Conservation (phyloP, 1,140 invertebrate species). For the Bombus turneri region DNA sequence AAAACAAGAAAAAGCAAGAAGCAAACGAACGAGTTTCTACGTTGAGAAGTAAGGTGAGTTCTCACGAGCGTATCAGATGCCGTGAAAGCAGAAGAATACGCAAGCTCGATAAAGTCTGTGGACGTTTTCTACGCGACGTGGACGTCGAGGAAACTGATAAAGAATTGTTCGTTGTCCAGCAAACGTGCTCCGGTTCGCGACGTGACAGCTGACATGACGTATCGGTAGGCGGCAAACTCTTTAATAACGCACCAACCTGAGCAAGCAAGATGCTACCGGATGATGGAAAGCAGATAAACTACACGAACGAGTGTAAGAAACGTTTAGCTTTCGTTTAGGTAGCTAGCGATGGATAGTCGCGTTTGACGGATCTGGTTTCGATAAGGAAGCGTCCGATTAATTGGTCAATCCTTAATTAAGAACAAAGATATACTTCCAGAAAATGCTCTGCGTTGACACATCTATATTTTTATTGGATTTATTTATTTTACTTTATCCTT, state of each 20-base stretch:
- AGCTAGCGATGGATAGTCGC: not conserved
- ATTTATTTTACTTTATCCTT: too few species aligned
- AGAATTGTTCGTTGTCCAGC: conserved; percentile 1
- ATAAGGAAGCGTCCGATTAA: too few species aligned
- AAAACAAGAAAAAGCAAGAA: not conserved
- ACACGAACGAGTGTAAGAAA: not conserved
- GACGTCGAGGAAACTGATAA: conserved; percentile 4
- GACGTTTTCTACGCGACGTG: not conserved
- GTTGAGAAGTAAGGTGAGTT: not conserved
- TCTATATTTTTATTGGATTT: too few species aligned
- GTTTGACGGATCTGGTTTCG: not conserved
- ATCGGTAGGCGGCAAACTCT: conserved; percentile 14
- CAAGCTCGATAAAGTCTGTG: not conserved
- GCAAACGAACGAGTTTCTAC: not conserved
- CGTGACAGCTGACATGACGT: conserved; percentile 7
- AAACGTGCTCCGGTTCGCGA: conserved; percentile 9
- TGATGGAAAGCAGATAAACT: conserved; percentile 1
- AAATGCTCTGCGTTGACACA: too few species aligned
- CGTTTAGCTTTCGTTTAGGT: not conserved
- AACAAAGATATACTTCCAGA: too few species aligned
- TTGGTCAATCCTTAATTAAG: too few species aligned
- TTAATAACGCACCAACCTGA: conserved; percentile 8
- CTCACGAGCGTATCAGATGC: not conserved
- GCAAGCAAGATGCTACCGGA: not conserved
- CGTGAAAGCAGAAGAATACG: not conserved